These are phyloP conservation scores for Pteruthius melanotis DNA, from an alignment of 2,113 vertebrate genomes.

Conservation along the genomic window DNA sequence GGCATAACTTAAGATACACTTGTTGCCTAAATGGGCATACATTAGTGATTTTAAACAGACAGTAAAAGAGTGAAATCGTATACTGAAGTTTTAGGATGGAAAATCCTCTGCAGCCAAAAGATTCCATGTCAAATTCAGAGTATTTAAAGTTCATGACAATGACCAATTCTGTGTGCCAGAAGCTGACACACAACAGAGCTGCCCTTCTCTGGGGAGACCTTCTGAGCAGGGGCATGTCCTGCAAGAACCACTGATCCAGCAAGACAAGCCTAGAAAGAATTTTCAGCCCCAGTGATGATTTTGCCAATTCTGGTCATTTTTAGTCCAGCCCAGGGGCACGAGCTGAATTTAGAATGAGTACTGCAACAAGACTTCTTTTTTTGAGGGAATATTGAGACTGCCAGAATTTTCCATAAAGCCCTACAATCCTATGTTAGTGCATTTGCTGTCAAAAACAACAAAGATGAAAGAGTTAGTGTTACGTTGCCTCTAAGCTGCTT, in stretches of 20 bases:
- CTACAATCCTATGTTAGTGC: background rate
- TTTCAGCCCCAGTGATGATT: background rate
- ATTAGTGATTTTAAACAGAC: background rate
- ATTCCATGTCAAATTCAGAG: background rate
- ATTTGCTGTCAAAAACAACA: conserved; percentile 15
- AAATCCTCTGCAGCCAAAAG: conserved; percentile 36
- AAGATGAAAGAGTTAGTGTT: conserved; percentile 19
- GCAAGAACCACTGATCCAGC: conserved; percentile 2
- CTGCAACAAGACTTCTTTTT: background rate
- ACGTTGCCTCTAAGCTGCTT: background rate
- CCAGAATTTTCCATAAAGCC: conserved; percentile 21
- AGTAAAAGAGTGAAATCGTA: background rate
- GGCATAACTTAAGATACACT: background rate
- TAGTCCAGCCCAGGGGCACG: background rate
- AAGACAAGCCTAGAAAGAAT: background rate
- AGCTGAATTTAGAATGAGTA: conserved; percentile 16
- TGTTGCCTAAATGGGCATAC: background rate
- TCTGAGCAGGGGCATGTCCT: background rate
- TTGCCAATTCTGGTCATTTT: background rate
- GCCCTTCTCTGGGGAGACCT: background rate
- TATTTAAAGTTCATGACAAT: background rate
- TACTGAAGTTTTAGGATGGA: background rate
- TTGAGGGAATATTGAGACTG: conserved; percentile 14
- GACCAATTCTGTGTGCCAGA: background rate
- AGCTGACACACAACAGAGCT: background rate